phyloP scores from a whole-genome alignment of 2,888 invertebrate genomes.

The Chromoteleia sp. region DNA sequence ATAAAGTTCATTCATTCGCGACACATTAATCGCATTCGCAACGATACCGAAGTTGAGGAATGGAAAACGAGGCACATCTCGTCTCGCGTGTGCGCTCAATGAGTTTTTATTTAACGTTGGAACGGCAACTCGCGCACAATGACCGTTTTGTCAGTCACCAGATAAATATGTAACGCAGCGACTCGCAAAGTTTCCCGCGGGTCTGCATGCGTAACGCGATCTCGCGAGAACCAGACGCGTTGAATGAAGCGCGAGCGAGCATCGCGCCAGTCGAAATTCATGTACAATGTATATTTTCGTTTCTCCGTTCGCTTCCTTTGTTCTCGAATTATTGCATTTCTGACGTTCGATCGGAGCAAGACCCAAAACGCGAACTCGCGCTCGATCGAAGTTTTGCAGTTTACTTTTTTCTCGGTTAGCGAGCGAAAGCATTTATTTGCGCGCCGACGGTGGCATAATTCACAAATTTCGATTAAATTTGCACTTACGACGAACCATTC shows the following conservation, averaged over 20 bases:
- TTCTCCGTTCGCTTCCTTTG: no score
- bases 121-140: constrained; percentile 22
- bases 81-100: constrained; percentile 13
- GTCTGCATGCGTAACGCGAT: constrained; percentile 21
- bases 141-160: constrained; percentile 33
- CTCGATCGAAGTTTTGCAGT: no score
- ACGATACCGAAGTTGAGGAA: constrained; percentile 21
- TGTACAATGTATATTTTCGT: no score
- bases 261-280: constrained; percentile 28
- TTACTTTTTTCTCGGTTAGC: no score
- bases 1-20: constrained; percentile 23
- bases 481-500: no score
- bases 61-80: constrained; percentile 11
- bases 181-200: constrained; percentile 27
- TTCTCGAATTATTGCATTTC: no score
- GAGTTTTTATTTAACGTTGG: constrained; percentile 30
- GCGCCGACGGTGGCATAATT: no score
- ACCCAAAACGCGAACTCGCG: no score
- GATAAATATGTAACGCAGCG: constrained; percentile 38
- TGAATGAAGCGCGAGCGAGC: no score
- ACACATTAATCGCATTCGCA: constrained; percentile 29
- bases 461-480: no score
- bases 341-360: no score
- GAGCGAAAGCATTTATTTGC: no score
- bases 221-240: constrained; percentile 23